Evolutionary conservation across 2,888 invertebrate genomes (phyloP).

Genomic region (Nasonovia ribisnigri): DNA sequence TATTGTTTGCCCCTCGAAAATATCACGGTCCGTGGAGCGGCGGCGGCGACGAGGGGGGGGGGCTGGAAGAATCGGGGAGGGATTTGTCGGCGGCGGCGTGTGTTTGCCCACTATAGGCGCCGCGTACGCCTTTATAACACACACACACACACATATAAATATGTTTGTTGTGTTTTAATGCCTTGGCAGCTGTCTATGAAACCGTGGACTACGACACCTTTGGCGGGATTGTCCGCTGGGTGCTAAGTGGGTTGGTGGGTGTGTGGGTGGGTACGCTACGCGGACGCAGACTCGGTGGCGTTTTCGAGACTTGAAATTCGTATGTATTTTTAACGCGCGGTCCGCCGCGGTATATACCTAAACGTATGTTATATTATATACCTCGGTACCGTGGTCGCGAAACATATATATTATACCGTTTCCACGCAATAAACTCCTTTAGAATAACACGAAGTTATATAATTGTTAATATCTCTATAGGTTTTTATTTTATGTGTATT

Average conservation of each 20-base stretch:
- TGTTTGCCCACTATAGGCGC: not conserved
- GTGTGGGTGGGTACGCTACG: not conserved
- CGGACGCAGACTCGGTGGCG: not conserved
- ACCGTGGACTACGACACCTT: not conserved
- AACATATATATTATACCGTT: not conserved
- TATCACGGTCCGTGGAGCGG: not conserved
- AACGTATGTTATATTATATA: not conserved
- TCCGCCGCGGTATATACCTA: not conserved
- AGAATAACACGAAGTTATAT: not conserved
- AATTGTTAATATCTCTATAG: not conserved
- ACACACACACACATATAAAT: not conserved
- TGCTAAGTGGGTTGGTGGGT: not conserved
- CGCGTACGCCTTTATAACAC: not conserved
- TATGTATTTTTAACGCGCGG: not conserved
- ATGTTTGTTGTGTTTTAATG: not conserved
- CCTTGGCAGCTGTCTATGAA: not conserved
- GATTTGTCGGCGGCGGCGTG: not conserved
- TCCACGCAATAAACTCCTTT: not conserved
- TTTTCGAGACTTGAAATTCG: not conserved
- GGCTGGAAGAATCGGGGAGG: not conserved
- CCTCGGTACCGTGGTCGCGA: not conserved
- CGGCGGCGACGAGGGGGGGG: not conserved
- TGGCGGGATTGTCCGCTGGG: not conserved
- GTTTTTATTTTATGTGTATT: not conserved
- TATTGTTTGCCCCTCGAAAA: constrained; percentile 56